Percentiles rank a stretch among this genome's conserved stretches.
These are phyloP conservation scores for Drosophila aldrichi DNA, from an alignment of 2,888 invertebrate species.

Conservation along the genomic window DNA sequence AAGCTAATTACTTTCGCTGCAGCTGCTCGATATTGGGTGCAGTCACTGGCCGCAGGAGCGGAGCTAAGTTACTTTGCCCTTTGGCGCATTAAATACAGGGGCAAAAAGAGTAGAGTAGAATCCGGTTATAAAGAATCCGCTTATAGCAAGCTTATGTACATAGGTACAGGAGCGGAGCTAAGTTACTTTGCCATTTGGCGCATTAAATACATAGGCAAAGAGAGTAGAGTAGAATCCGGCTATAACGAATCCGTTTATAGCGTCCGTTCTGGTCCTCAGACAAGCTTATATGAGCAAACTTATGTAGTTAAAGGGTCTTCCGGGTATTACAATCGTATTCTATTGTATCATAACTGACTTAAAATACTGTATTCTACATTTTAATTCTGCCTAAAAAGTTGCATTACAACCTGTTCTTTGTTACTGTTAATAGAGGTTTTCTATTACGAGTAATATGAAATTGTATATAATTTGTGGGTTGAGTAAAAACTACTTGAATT, in stretches of 20 bases:
- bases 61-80: not conserved
- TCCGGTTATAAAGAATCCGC: too few species aligned
- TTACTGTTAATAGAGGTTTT: not conserved
- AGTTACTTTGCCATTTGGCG: not conserved
- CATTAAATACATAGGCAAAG: too few species aligned
- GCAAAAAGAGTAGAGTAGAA: not conserved
- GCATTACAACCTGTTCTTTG: not conserved
- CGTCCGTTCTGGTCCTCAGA: too few species aligned
- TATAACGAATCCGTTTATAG: too few species aligned
- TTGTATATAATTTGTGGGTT: not conserved
- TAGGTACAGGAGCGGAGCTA: slow-evolving; percentile 24
- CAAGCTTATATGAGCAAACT: too few species aligned
- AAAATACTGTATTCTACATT: not conserved
- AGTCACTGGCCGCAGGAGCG: slow-evolving; percentile 17
- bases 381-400: not conserved
- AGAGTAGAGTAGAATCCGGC: not conserved
- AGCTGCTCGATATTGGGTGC: slow-evolving; percentile 28
- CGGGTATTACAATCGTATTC: too few species aligned
- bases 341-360: too few species aligned
- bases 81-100: not conserved
- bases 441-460: not conserved
- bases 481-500: not conserved
- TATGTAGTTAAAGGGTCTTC: too few species aligned
- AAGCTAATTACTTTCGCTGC: slow-evolving; percentile 42
- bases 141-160: too few species aligned